Percentiles rank a stretch among this genome's conserved stretches.
These are phyloP conservation scores for Lamprologus lemairii DNA, from an alignment of 2,113 vertebrate genomes.

Conservation along the genomic window DNA sequence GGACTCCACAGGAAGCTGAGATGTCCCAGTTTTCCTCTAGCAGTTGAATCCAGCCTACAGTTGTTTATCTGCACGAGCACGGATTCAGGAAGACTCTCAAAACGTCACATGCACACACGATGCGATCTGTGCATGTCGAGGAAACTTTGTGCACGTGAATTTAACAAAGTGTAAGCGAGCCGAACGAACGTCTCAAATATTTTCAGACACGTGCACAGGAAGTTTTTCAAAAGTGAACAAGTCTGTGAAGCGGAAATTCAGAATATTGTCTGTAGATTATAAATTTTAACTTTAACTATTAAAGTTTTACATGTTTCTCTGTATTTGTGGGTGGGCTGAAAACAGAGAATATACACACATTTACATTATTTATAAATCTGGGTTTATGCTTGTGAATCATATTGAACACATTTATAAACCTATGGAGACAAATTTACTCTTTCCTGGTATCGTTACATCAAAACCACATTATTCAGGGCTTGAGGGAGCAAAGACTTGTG, in stretches of 20 bases:
- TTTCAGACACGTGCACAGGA: not conserved
- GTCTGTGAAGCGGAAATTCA: not conserved
- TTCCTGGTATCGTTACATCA: not conserved
- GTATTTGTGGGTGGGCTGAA: not conserved
- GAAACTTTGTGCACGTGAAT: fast-evolving
- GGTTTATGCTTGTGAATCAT: not conserved
- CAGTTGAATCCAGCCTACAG: not conserved
- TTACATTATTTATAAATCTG: not conserved
- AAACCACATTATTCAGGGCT: not conserved
- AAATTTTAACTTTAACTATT: not conserved
- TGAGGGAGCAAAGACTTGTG: not conserved
- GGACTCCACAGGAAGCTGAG: not conserved
- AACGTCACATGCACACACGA: fast-evolving
- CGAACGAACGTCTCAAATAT: not conserved
- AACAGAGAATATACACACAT: not conserved
- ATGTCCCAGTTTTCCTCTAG: not conserved
- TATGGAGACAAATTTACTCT: not conserved
- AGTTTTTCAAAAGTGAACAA: not conserved
- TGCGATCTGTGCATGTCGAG: not conserved
- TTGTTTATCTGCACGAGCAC: not conserved
- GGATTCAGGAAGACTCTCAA: not conserved
- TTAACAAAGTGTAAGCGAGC: not conserved
- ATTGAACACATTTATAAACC: fast-evolving
- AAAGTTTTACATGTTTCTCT: not conserved
- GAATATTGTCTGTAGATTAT: not conserved